A percentile compares a stretch with the other conserved stretches of the same genome.
Conservation (phyloP, 2,888 invertebrate genomes). For the Mimachlamys varia region DNA sequence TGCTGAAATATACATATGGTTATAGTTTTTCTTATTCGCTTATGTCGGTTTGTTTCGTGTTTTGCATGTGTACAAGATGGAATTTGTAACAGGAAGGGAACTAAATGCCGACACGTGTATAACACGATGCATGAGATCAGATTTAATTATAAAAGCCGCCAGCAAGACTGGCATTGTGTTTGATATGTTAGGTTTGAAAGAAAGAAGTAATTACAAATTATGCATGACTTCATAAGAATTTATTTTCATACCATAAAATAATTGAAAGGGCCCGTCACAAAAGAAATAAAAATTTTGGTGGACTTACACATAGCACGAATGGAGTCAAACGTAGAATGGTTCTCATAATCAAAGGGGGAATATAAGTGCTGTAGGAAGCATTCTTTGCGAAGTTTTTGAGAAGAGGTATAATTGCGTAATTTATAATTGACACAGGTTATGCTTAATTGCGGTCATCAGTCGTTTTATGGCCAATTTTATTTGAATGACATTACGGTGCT, state of each 20-base stretch:
- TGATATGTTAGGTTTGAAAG: not conserved
- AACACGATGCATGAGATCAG: not conserved
- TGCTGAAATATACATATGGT: too few species aligned
- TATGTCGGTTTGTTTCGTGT: not conserved
- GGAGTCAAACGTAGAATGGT: too few species aligned
- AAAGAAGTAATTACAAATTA: not conserved
- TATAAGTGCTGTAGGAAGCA: too few species aligned
- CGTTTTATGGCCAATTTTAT: too few species aligned
- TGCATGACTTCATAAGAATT: not conserved
- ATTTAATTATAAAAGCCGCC: not conserved
- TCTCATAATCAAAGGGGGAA: too few species aligned
- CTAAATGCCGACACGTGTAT: not conserved
- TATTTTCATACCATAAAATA: not conserved
- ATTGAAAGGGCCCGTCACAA: not conserved
- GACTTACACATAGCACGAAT: not conserved
- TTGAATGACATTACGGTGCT: too few species aligned
- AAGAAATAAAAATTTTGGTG: not conserved
- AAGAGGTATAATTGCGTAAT: too few species aligned
- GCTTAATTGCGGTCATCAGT: too few species aligned
- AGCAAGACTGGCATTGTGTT: not conserved
- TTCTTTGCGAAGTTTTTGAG: too few species aligned
- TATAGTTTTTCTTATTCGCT: too few species aligned
- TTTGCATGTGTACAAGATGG: not conserved
- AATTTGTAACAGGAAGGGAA: not conserved
- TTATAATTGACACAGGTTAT: too few species aligned